Conservation (phyloP, 2,888 invertebrate species). For the Koerneria pararmatus region DNA sequence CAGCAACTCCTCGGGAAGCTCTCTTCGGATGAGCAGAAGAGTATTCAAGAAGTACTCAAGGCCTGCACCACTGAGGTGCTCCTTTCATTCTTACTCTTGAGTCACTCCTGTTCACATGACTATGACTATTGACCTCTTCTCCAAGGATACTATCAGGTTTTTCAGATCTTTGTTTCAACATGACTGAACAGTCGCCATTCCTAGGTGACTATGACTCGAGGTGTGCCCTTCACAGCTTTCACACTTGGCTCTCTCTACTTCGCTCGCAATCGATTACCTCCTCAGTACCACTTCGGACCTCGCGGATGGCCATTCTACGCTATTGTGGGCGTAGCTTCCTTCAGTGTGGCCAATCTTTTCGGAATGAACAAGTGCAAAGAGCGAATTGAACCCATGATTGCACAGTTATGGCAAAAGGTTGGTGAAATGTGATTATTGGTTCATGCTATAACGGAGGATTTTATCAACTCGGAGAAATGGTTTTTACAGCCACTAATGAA, state of each 20-base stretch:
- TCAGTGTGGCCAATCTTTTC: slow-evolving; percentile 43
- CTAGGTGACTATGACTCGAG: slow-evolving; percentile 44
- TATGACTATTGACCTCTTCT: too few species aligned
- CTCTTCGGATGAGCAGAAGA: slow-evolving; percentile 48
- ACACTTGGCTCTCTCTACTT: slow-evolving; percentile 44
- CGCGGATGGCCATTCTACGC: slow-evolving; percentile 49
- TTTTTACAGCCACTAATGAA: too few species aligned
- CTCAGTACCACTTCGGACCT: slow-evolving; percentile 49
- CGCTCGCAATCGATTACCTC: slow-evolving; percentile 44
- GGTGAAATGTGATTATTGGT: too few species aligned
- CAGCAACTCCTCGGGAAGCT: slow-evolving; percentile 41
- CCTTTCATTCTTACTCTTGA: background rate
- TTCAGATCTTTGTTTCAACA: too few species aligned
- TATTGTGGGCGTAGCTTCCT: slow-evolving; percentile 44
- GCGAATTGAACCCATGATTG: slow-evolving; percentile 39
- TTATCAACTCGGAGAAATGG: too few species aligned
- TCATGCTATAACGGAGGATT: too few species aligned
- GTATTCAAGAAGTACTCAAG: slow-evolving; percentile 35
- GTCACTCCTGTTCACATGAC: background rate
- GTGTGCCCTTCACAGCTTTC: slow-evolving; percentile 43
- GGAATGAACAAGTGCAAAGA: slow-evolving; percentile 47
- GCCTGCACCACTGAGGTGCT: slow-evolving; percentile 42
- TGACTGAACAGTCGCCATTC: too few species aligned
- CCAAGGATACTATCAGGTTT: too few species aligned
- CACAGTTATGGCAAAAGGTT: slow-evolving; percentile 39